Conservation (phyloP, 1,140 invertebrate species). For the Meloidogyne chitwoodi region DNA sequence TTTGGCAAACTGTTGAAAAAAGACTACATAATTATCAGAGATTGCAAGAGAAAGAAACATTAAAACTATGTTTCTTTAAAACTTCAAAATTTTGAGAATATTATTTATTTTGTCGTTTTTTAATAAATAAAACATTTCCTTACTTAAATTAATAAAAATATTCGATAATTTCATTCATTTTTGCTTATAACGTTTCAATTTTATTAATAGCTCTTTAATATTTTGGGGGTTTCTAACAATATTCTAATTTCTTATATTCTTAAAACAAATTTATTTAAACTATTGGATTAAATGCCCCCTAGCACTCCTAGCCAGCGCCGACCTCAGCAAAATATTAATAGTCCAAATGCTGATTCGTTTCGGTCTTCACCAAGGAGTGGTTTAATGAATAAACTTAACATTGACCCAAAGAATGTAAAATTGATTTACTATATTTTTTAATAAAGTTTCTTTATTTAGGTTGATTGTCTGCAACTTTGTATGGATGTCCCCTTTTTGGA, state of each 20-base stretch:
- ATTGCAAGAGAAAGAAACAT: no score
- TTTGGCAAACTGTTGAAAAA: no score
- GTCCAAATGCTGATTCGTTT: background rate
- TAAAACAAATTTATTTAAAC: background rate
- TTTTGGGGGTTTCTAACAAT: background rate
- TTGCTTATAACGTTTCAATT: background rate
- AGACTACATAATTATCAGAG: no score
- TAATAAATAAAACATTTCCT: no score
- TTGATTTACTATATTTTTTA: background rate
- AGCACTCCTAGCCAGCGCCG: background rate
- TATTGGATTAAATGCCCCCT: background rate
- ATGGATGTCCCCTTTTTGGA: conserved; percentile 29
- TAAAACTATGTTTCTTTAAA: no score
- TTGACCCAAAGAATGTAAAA: background rate
- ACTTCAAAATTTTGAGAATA: no score
- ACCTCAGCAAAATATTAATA: background rate
- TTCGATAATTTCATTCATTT: no score
- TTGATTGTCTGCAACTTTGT: conserved; percentile 26
- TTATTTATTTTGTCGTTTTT: no score
- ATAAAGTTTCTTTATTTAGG: background rate
- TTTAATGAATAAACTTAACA: background rate
- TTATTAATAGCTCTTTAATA: background rate
- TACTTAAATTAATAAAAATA: no score
- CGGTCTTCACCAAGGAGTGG: background rate
- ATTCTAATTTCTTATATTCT: background rate